Percentiles rank a stretch among this genome's conserved stretches.
These are phyloP conservation scores for Homarus gammarus DNA, from an alignment of 2,888 invertebrate species.

Conservation along the genomic window DNA sequence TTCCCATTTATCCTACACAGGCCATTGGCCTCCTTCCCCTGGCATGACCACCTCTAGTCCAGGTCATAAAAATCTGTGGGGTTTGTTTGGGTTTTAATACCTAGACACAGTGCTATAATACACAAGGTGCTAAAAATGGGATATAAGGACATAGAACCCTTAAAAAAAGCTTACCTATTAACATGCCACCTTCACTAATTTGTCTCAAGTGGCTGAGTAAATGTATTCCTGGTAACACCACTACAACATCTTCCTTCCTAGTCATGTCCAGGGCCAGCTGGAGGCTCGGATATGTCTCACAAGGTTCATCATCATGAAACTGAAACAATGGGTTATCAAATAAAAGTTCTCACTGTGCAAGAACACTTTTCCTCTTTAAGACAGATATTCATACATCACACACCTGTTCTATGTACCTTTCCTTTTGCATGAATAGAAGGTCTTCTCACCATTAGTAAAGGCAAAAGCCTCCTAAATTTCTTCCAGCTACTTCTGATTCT, in stretches of 20 bases:
- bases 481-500: too few species aligned
- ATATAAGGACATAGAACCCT: neutral
- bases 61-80: neutral
- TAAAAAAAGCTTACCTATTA: slow-evolving; percentile 35
- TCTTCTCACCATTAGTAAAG: too few species aligned
- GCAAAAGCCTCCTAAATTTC: too few species aligned
- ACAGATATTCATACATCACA: neutral
- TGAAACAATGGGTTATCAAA: slow-evolving; percentile 8
- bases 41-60: neutral
- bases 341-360: neutral
- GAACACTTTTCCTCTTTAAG: neutral
- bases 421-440: neutral
- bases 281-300: slow-evolving; percentile 53
- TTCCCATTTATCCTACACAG: neutral
- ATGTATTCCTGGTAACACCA: slow-evolving; percentile 52
- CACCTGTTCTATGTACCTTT: neutral
- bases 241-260: slow-evolving; percentile 38
- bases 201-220: slow-evolving; percentile 45
- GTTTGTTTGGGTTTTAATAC: too few species aligned
- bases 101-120: neutral
- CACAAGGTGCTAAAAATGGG: neutral
- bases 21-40: too few species aligned
- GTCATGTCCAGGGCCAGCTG: slow-evolving; percentile 61
- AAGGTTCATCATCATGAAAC: slow-evolving; percentile 35
- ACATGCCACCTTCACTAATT: slow-evolving; percentile 40